These are phyloP conservation scores for Pteria penguin DNA, from an alignment of 2,888 invertebrate genomes.

Conservation along the genomic window DNA sequence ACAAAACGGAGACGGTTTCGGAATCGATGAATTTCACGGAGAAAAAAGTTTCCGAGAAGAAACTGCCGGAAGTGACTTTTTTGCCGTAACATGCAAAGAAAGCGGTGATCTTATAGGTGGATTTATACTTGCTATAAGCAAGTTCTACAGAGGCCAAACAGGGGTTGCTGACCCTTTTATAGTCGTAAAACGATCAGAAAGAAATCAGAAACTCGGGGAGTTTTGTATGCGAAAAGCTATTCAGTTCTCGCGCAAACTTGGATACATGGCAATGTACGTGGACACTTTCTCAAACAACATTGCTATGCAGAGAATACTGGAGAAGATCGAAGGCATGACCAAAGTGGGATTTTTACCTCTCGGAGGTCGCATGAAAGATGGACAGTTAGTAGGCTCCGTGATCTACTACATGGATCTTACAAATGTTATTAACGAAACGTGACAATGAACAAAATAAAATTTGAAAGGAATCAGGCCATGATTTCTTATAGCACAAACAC, in stretches of 20 bases:
- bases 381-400: conserved; percentile 52
- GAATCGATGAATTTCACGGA: conserved; percentile 58
- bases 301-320: conserved; percentile 58
- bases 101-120: conserved; percentile 53
- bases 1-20: conserved; percentile 55
- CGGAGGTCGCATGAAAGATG: conserved; percentile 56
- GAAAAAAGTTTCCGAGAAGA: conserved; percentile 58
- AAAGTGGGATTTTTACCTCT: conserved; percentile 62
- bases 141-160: conserved; percentile 55
- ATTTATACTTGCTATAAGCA: conserved; percentile 54
- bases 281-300: conserved; percentile 64
- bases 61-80: conserved; percentile 51
- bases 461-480: background rate
- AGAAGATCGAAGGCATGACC: conserved; percentile 53
- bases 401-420: conserved; percentile 48
- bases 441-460: conserved; percentile 2
- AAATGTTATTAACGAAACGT: conserved; percentile 30
- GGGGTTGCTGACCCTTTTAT: conserved; percentile 60
- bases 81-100: conserved; percentile 47
- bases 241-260: conserved; percentile 53
- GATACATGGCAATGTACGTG: conserved; percentile 63
- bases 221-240: conserved; percentile 57
- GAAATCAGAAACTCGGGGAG: conserved; percentile 56
- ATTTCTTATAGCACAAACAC: background rate
- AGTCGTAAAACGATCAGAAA: conserved; percentile 52